Evolutionary conservation across 1,140 invertebrate genomes (phyloP), one percentile per base, ranked within the genome.

Genomic region (Ruditapes philippinarum): DNA sequence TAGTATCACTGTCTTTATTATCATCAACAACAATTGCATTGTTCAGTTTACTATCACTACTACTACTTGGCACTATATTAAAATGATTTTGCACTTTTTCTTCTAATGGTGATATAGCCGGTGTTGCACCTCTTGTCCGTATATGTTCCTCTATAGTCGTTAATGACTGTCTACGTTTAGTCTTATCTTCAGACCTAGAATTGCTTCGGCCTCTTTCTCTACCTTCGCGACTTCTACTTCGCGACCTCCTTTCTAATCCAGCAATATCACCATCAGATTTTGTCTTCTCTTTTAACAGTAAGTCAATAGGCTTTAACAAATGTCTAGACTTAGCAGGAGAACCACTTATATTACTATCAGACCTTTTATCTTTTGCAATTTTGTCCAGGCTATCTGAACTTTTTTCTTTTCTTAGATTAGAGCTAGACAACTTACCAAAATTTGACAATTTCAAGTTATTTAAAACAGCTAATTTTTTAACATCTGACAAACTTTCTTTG

Each of bases 401-500:
- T 28, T 65, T 45, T 42, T 90, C 85, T 57, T 83, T 87, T 65
- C 57, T 74, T 25, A 89, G 54, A 45, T 25, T 62, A 22, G 81
- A 76, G 74, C 83, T 54, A 45, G 89, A 85, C 36, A 78, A 45
- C 57, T 90, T 90, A 11, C 90, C 87, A 73, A 91, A 42, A 22
- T 80, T 73, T 4, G 74, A 62, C 28, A 85, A 79, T 87, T 91
- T 91, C 38, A 90, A 65, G 54, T 91, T 89, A 60, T 90, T 88
- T 40, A 92, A 65, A 22, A 82, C 65, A 54, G 86, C 82, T 42
- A 92, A 85, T 88, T 93, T 94, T 40, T 95, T 93, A 54, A 93
- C 88, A 85, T 92, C 92, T 38, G 86, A 87, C 62, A 90, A 87
- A 89, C 89, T 91, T 60, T 93, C 93, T 80, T 93, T 90, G 33